These are phyloP conservation scores for Varanus komodoensis DNA, from an alignment of 2,113 vertebrate species.

Conservation along the genomic window DNA sequence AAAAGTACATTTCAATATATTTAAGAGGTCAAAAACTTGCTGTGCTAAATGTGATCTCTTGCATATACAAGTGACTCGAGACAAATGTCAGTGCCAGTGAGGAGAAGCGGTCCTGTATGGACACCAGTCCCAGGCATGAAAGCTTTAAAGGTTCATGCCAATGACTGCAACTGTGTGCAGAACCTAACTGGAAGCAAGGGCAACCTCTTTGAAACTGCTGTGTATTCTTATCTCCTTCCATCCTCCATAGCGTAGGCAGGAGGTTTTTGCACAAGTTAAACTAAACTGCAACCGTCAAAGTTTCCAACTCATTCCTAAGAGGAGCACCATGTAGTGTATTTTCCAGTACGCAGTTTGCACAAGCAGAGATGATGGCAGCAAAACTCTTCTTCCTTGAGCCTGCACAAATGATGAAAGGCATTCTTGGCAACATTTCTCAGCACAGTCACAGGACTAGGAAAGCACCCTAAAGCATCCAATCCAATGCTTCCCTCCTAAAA, in stretches of 20 bases:
- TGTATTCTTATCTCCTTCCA: neutral
- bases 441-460: no score
- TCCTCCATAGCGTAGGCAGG: neutral
- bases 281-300: neutral
- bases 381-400: neutral
- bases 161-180: neutral
- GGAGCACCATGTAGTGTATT: no score
- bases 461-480: no score
- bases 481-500: neutral
- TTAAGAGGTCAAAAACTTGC: neutral
- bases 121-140: neutral
- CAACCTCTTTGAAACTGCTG: neutral
- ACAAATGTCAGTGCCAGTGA: neutral
- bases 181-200: neutral
- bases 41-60: neutral
- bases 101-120: neutral
- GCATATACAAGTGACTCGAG: neutral
- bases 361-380: neutral
- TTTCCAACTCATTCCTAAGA: no score
- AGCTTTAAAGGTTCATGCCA: neutral
- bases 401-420: neutral
- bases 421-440: neutral
- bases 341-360: no score
- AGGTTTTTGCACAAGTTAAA: neutral
- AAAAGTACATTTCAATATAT: neutral